Conservation (phyloP, 2,797 vertebrate species). For the Syngnathus rostellatus region DNA sequence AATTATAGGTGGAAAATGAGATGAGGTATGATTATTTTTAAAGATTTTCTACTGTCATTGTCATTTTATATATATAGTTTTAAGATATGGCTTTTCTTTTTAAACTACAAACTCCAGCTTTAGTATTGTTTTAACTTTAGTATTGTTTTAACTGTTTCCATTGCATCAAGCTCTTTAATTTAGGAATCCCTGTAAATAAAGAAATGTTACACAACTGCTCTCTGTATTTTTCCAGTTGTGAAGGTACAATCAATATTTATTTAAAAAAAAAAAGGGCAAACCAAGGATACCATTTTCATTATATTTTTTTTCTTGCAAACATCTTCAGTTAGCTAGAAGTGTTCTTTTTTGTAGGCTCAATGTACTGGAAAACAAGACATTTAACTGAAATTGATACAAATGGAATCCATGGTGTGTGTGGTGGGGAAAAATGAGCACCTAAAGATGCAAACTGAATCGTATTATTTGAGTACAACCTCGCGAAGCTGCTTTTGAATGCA, state of each 20-base stretch:
- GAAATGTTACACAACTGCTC: background rate
- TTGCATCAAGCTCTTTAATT: background rate
- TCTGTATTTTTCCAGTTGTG: background rate
- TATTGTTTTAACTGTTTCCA: background rate
- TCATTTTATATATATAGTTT: too few species aligned
- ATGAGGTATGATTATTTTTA: too few species aligned
- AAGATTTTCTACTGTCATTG: too few species aligned
- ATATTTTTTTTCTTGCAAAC: conserved; percentile 35
- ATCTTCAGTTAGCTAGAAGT: conserved; percentile 6
- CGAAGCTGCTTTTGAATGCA: background rate
- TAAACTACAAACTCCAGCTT: background rate
- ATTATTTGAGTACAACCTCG: background rate
- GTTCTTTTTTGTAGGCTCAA: background rate
- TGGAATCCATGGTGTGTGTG: background rate
- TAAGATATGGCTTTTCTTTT: too few species aligned
- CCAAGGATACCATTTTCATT: background rate
- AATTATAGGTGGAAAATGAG: too few species aligned
- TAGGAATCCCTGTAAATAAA: background rate
- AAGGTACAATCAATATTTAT: background rate
- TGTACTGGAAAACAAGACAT: conserved; percentile 18
- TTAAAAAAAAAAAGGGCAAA: background rate
- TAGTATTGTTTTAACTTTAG: background rate
- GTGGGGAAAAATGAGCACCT: background rate
- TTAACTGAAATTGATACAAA: background rate
- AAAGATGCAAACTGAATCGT: background rate